These are phyloP conservation scores for Choristoneura rosaceana DNA, from an alignment of 2,888 invertebrate genomes.

Conservation along the genomic window DNA sequence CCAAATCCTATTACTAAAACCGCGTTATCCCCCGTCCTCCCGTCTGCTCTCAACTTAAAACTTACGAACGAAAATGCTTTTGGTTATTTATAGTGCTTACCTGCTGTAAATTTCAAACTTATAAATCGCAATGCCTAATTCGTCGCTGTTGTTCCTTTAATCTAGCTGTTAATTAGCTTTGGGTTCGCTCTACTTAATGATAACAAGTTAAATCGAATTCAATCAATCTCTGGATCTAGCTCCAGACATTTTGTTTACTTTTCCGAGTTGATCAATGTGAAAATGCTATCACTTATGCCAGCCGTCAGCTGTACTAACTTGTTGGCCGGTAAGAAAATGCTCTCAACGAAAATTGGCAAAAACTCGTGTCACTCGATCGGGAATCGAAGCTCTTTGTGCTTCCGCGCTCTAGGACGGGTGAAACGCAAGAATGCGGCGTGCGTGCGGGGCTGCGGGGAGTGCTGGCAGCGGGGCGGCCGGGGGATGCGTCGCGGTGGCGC, in stretches of 20 bases:
- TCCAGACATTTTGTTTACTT: background rate
- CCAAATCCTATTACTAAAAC: background rate
- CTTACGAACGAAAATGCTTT: background rate
- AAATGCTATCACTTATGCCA: background rate
- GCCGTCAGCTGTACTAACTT: constrained; percentile 31
- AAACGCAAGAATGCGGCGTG: constrained; percentile 82
- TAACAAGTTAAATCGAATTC: background rate
- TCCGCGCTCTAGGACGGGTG: constrained; percentile 59
- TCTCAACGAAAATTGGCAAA: constrained; percentile 39
- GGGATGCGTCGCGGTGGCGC: constrained; percentile 59
- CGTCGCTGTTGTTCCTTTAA: background rate
- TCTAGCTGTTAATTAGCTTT: background rate
- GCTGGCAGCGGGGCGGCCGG: constrained; percentile 64
- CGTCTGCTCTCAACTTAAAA: background rate
- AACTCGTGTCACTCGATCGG: constrained; percentile 41
- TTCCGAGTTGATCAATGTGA: background rate
- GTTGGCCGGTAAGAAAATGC: constrained; percentile 36
- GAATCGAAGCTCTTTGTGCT: constrained; percentile 66
- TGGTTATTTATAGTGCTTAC: background rate
- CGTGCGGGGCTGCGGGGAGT: constrained; percentile 67
- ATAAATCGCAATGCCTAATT: background rate
- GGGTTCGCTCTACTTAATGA: background rate
- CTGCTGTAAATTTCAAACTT: background rate
- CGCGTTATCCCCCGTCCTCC: background rate
- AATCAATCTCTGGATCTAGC: background rate